Conservation (phyloP, 35 echinoderm and acorn worm species). For the Apostichopus parvimensis region DNA sequence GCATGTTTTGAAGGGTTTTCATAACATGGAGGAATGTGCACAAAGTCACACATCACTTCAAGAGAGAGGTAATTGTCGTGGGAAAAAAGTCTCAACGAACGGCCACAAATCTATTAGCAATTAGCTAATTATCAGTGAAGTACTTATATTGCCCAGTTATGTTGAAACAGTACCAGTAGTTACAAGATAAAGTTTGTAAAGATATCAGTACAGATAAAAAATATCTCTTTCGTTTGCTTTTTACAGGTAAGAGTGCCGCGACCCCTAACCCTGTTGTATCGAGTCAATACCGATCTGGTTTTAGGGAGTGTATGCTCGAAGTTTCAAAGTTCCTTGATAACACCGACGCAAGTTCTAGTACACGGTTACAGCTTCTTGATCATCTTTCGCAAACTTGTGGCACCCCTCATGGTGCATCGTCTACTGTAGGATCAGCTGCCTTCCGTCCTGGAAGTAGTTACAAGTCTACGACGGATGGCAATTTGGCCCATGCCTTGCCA, state of each 20-base stretch:
- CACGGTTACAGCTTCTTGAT: slow-evolving; percentile 26
- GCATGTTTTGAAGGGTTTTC: not conserved
- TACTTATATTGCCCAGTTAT: slow-evolving; percentile 32
- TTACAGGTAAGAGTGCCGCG: slow-evolving; percentile 31
- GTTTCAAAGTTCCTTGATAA: slow-evolving; percentile 66
- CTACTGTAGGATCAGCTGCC: not conserved
- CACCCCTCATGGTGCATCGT: slow-evolving; percentile 1
- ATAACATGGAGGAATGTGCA: not conserved
- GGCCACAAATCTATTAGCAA: slow-evolving; percentile 10
- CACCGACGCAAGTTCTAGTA: not conserved
- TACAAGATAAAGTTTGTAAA: slow-evolving; percentile 32
- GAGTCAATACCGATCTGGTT: slow-evolving; percentile 79
- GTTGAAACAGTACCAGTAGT: slow-evolving; percentile 11
- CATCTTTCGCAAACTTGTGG: slow-evolving; percentile 38
- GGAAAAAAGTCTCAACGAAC: slow-evolving; percentile 19
- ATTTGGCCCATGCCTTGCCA: slow-evolving; percentile 29
- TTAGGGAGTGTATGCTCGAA: slow-evolving; percentile 78
- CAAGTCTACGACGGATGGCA: not conserved
- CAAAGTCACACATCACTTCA: not conserved
- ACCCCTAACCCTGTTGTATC: slow-evolving; percentile 30
- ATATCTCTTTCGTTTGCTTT: slow-evolving; percentile 25
- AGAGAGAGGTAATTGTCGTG: not conserved
- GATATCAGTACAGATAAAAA: slow-evolving; percentile 21
- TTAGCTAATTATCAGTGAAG: slow-evolving; percentile 33
- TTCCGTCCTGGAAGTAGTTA: not conserved